phyloP scores from a whole-genome alignment of 2,113 vertebrate species.

The Pelecanoides urinatrix region DNA sequence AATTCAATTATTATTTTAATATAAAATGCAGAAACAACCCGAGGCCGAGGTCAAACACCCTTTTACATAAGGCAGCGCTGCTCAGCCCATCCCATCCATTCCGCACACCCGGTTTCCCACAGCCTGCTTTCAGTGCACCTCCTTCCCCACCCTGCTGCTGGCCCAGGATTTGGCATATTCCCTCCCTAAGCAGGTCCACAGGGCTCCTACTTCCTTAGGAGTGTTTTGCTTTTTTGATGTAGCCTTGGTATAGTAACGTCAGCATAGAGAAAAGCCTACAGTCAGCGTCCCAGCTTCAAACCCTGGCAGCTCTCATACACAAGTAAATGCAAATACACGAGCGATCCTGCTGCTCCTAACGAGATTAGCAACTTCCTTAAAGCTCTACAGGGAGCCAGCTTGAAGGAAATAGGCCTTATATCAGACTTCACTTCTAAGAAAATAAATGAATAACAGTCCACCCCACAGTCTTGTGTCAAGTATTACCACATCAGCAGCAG shows the following conservation, averaged over 20 bases:
- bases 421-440: neutral
- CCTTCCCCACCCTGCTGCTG: neutral
- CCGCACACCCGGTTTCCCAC: neutral
- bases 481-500: neutral
- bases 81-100: neutral
- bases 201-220: neutral
- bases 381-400: neutral
- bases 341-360: constrained; percentile 13
- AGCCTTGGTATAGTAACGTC: rapidly evolving
- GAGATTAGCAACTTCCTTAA: constrained; percentile 49
- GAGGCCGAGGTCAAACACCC: neutral
- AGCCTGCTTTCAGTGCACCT: rapidly evolving
- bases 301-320: neutral
- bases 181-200: neutral
- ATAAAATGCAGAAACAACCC: neutral
- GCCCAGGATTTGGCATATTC: neutral
- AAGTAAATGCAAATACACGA: neutral
- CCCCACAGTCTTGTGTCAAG: neutral
- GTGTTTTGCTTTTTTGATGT: rapidly evolving
- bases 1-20: too few species aligned
- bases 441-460: neutral
- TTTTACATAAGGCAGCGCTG: neutral
- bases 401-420: neutral
- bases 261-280: neutral
- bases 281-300: neutral